Base-by-base conservation (phyloP, 2,888 invertebrate species). In the Euzophera pinguis region DNA sequence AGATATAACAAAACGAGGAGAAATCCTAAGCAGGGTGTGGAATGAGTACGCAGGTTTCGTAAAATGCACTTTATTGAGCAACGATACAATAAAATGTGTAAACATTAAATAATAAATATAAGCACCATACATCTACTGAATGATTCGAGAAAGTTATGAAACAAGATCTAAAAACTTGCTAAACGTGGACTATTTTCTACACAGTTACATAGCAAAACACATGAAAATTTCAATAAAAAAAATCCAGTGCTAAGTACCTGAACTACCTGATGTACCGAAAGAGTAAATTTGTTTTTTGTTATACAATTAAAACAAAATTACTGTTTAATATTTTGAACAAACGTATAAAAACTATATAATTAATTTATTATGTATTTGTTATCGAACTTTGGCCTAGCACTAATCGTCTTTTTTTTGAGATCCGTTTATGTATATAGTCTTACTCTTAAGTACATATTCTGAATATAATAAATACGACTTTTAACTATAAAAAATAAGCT, bases 31-130 rank as follows among this genome's bases (percentile, higher is more conserved):
- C 51, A 52, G 57, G 41, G 55, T 43, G 58, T 59, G 54, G 73
- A 76, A 75, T 74, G 66, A 74, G 55, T 60, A 58, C 17, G 42
- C 55, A 27, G 39, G 38, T 16, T 49, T 61, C 61, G 57, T 61
- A 54, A 48, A 49, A 39, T 32, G 37, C 42, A 38, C 16, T 54
- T 54, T 52, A 55, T 57, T 57, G 42, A 53, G 47, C 38, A 51
- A 54, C 47, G 14, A 52, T 32, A 58, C 58, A 55, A 55, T 53
- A 37, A 56, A 35, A 56, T 60, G 41, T 32, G n/a, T 16, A 37
- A 10, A 53, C 35, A 49, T 37, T 50, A 52, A 47, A 34, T 29
- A 16, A 29, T 27, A 27, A 34, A 27, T 43, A 16, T 32, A 34
- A 51, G 51, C 51, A 51, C 51, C 43, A 45, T 13, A 9, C 13